Conservation (phyloP, 2,113 vertebrate genomes). For the Spheniscus mendiculus region DNA sequence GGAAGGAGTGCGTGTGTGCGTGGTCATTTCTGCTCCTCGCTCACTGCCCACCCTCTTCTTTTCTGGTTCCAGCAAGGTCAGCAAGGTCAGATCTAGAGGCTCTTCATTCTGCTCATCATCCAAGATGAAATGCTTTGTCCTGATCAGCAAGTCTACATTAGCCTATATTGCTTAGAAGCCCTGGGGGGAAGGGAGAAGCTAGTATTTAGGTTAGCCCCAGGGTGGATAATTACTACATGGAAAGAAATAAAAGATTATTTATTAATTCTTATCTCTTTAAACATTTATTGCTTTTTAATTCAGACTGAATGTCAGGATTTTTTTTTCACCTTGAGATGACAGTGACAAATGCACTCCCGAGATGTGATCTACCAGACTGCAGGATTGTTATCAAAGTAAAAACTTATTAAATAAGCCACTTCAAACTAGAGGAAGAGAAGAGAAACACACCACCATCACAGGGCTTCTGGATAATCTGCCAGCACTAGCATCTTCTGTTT, state of each 20-base stretch:
- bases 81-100: not conserved
- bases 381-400: not conserved
- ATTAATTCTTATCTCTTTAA: not conserved
- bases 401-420: not conserved
- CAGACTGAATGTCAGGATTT: not conserved
- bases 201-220: not conserved
- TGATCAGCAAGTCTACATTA: not conserved
- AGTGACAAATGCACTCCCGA: not conserved
- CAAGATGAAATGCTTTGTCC: not conserved
- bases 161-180: not conserved
- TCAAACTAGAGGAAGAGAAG: not conserved
- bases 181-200: not conserved
- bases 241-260: conserved; percentile 9
- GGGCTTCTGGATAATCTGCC: not conserved
- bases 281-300: conserved; percentile 20
- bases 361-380: not conserved
- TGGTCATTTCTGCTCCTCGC: not conserved
- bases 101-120: not conserved
- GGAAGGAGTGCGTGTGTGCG: fast-evolving
- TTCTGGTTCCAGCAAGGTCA: not conserved
- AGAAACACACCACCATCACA: not conserved
- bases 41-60: not conserved
- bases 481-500: not conserved
- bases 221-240: not conserved
- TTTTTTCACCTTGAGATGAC: not conserved